Evolutionary conservation across 1,140 invertebrate genomes (phyloP).

Genomic region (Drosophila nikananu): DNA sequence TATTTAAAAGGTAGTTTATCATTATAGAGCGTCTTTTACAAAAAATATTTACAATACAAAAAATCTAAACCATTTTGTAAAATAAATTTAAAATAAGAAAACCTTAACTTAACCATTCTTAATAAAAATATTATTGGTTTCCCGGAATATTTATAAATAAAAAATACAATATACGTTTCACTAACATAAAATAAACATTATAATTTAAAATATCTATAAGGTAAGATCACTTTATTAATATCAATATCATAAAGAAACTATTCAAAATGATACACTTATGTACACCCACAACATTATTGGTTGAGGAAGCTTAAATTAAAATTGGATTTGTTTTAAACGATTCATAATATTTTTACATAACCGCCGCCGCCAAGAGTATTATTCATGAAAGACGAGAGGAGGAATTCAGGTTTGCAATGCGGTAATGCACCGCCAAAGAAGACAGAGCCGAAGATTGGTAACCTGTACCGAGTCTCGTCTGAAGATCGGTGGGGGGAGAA

Average conservation of each 20-base stretch:
- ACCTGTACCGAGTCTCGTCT: conserved; percentile 19
- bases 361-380: conserved; percentile 19
- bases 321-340: conserved; percentile 11
- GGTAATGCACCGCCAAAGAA: conserved; percentile 68
- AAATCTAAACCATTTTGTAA: too few relatives aligned
- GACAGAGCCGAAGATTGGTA: conserved; percentile 20
- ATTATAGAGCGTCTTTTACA: neutral
- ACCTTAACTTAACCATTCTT: too few relatives aligned
- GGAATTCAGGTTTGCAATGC: conserved; percentile 83
- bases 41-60: neutral
- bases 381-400: conserved; percentile 63
- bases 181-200: neutral
- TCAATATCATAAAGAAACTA: neutral
- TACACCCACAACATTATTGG: neutral
- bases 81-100: neutral
- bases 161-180: too few relatives aligned
- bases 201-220: neutral
- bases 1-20: neutral
- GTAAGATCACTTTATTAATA: neutral
- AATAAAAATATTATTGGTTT: neutral
- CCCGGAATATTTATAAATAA: too few relatives aligned
- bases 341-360: conserved; percentile 34
- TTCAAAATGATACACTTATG: neutral
- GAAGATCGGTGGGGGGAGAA: conserved; percentile 8
- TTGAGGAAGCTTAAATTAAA: conserved; percentile 11